phyloP scores from a whole-genome alignment of 2,113 vertebrate genomes.

The Cichladusa arquata region DNA sequence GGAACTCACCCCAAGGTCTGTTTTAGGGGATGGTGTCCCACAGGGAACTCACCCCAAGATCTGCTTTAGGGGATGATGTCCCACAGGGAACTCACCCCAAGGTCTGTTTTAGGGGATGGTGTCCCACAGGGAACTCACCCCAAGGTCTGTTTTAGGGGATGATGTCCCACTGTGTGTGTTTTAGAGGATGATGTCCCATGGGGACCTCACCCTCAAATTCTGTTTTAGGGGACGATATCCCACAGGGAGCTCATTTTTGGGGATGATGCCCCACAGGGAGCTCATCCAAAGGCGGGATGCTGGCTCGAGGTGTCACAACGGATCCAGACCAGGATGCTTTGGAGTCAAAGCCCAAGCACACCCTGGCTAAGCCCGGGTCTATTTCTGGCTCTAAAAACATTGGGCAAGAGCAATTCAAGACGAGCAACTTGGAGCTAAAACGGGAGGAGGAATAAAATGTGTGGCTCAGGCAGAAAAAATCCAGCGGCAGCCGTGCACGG shows the following conservation, averaged over 20 bases:
- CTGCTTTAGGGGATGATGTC: too few relatives aligned
- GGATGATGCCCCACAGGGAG: not conserved
- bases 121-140: not conserved
- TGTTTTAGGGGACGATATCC: not conserved
- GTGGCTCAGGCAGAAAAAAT: not conserved
- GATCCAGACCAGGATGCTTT: not conserved
- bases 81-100: not conserved
- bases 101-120: not conserved
- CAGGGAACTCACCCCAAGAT: not conserved
- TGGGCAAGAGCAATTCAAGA: not conserved
- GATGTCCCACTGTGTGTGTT: too few relatives aligned
- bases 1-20: not conserved
- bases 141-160: not conserved
- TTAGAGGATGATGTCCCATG: too few relatives aligned
- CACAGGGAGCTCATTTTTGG: too few relatives aligned
- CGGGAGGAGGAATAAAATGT: not conserved
- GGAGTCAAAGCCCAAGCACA: not conserved
- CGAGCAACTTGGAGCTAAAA: not conserved
- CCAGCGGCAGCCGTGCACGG: accelerated
- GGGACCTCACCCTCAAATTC: not conserved
- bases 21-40: not conserved
- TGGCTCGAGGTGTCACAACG: accelerated
- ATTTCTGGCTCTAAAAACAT: slow-evolving; percentile 29
- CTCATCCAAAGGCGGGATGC: not conserved
- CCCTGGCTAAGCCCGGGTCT: not conserved